Conservation (phyloP, 2,113 vertebrate species). For the Calonectris borealis region DNA sequence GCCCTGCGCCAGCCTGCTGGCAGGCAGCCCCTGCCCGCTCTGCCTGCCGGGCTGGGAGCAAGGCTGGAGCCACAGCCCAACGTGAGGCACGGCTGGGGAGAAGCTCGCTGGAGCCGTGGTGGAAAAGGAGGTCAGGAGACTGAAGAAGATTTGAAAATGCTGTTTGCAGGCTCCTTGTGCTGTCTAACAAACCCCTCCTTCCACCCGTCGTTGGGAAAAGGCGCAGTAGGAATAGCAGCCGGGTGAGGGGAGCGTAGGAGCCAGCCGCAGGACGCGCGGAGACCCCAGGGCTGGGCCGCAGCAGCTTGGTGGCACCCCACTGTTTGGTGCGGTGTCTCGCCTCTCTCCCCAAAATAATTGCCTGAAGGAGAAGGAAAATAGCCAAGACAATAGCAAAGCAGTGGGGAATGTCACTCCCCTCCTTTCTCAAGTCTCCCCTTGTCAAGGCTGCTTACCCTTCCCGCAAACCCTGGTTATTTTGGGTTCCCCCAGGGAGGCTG, state of each 20-base stretch:
- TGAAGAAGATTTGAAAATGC: background rate
- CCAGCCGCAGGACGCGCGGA: rapidly evolving
- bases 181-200: background rate
- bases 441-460: background rate
- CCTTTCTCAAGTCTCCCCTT: background rate
- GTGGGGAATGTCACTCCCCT: background rate
- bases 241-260: background rate
- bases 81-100: rapidly evolving
- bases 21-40: background rate
- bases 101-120: background rate
- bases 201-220: rapidly evolving
- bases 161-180: background rate
- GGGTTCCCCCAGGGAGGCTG: too few species aligned
- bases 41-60: background rate
- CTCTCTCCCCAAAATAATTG: background rate
- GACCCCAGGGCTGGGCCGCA: rapidly evolving
- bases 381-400: background rate
- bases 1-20: background rate
- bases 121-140: background rate
- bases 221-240: background rate
- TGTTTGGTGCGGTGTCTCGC: rapidly evolving
- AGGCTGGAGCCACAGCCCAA: background rate
- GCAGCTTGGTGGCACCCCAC: background rate
- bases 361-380: background rate
- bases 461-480: background rate